Conservation (phyloP, 1,140 invertebrate genomes). For the Zaprionus capensis region DNA sequence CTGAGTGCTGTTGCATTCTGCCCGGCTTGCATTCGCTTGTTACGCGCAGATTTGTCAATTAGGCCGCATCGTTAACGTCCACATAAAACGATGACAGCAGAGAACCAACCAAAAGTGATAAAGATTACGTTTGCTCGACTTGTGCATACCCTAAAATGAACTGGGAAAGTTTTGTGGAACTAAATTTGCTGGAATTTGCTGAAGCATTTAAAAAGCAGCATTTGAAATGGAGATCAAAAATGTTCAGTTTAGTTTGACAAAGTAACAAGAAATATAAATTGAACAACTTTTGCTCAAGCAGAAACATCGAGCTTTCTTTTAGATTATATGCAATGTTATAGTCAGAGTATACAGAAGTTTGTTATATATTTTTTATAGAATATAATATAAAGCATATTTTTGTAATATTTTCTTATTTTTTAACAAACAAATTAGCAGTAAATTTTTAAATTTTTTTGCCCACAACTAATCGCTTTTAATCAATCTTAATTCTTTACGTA, state of each 20-base stretch:
- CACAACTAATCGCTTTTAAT: background rate
- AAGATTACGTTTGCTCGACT: background rate
- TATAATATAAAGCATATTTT: too few species aligned
- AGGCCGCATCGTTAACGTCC: constrained; percentile 65
- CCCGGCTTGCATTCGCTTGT: constrained; percentile 63
- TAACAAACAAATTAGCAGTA: background rate
- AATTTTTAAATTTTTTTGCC: background rate
- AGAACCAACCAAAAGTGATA: constrained; percentile 16
- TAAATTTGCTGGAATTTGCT: too few species aligned
- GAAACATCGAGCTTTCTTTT: too few species aligned
- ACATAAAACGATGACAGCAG: constrained; percentile 42
- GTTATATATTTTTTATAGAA: background rate
- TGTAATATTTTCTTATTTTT: background rate
- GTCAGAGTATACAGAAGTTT: background rate
- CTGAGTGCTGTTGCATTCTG: constrained; percentile 49
- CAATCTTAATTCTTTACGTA: background rate
- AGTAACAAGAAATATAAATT: too few species aligned
- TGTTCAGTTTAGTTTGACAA: background rate
- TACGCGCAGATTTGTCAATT: constrained; percentile 76
- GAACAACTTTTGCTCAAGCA: background rate
- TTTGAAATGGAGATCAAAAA: background rate
- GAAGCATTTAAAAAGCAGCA: background rate
- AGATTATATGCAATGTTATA: background rate
- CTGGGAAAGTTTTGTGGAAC: too few species aligned
- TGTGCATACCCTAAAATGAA: constrained; percentile 4